Conservation (phyloP, 2,113 vertebrate species). For the Hucho hucho region DNA sequence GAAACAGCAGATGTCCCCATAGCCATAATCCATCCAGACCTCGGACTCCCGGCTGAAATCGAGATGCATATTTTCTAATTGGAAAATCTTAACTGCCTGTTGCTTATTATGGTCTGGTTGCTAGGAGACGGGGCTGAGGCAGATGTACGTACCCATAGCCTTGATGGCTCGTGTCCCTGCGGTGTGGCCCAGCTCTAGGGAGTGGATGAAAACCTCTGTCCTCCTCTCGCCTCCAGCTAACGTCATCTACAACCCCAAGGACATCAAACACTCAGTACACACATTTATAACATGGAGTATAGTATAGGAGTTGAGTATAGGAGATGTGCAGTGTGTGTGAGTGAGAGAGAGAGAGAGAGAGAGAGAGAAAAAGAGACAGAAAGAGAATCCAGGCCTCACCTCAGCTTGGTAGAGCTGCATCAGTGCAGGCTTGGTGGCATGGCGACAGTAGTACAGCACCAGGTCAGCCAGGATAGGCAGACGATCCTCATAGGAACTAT, state of each 20-base stretch:
- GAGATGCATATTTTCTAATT: slow-evolving; percentile 8
- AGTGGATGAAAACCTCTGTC: slow-evolving; percentile 93
- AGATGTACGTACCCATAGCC: slow-evolving; percentile 82
- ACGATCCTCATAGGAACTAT: slow-evolving; percentile 67
- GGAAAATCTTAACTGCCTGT: slow-evolving; percentile 21
- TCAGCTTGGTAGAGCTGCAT: slow-evolving; percentile 94
- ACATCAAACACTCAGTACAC: not conserved
- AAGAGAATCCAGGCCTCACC: slow-evolving; percentile 66
- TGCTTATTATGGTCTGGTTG: slow-evolving; percentile 14
- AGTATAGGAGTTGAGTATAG: not conserved
- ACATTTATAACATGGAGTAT: not conserved
- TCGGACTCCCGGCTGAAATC: slow-evolving; percentile 9
- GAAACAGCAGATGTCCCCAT: slow-evolving; percentile 40
- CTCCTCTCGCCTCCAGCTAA: slow-evolving; percentile 84
- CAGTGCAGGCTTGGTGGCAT: slow-evolving; percentile 80
- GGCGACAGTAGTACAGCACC: slow-evolving; percentile 94
- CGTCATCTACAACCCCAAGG: slow-evolving; percentile 77
- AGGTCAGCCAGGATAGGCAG: slow-evolving; percentile 92
- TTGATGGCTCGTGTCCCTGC: slow-evolving; percentile 90
- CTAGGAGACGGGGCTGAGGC: not conserved
- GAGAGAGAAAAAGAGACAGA: not conserved
- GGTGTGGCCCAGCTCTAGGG: slow-evolving; percentile 90
- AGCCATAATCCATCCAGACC: slow-evolving; percentile 15
- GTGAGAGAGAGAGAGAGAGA: not conserved
- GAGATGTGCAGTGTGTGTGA: not conserved